Evolutionary conservation across 2,888 invertebrate species (phyloP).

Genomic region (Ochlodes sylvanus): DNA sequence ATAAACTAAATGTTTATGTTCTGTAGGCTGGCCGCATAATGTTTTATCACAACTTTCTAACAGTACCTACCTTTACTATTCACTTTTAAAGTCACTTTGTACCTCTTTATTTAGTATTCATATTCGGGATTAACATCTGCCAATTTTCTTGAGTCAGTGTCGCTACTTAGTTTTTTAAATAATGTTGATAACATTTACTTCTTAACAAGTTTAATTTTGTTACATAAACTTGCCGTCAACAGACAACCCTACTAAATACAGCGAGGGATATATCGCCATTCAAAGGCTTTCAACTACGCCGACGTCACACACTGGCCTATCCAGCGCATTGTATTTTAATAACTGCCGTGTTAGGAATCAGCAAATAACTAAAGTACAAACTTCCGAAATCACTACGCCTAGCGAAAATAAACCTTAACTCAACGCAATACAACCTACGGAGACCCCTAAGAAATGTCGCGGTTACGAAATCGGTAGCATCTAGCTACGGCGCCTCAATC

Average conservation of each 20-base stretch:
- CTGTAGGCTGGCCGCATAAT: no score
- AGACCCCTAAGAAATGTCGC: neutral
- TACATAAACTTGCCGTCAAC: neutral
- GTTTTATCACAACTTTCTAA: no score
- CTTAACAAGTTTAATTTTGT: no score
- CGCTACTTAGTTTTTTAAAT: no score
- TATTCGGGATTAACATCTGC: no score
- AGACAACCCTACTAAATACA: slow-evolving; percentile 41
- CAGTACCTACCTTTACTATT: no score
- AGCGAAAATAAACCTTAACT: slow-evolving; percentile 12
- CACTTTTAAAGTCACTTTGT: no score
- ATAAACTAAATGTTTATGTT: no score
- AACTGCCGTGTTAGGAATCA: slow-evolving; percentile 69
- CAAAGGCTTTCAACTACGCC: slow-evolving; percentile 73
- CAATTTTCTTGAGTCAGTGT: no score
- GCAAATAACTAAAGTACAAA: slow-evolving; percentile 54
- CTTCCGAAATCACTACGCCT: neutral
- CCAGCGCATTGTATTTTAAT: slow-evolving; percentile 79
- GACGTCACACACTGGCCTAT: slow-evolving; percentile 72
- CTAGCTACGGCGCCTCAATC: slow-evolving; percentile 22
- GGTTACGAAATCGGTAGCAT: slow-evolving; percentile 10
- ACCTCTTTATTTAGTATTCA: no score
- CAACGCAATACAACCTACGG: neutral
- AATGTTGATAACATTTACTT: no score
- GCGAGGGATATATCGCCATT: slow-evolving; percentile 75